Conservation (phyloP, 2,888 invertebrate species). For the Plagodis pulveraria region DNA sequence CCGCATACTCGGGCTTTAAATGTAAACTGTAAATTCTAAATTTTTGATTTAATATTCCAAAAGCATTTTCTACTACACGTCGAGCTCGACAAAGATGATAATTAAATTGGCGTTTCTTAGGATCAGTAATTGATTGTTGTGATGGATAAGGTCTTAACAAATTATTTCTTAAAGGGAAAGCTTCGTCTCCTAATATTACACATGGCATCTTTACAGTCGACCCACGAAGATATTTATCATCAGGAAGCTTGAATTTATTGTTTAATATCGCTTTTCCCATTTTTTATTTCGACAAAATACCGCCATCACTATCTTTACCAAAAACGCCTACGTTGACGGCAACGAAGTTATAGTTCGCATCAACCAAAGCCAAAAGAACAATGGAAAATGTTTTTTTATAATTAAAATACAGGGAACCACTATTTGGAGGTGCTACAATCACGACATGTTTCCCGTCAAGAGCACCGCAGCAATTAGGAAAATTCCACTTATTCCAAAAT, state of each 20-base stretch:
- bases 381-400: no score
- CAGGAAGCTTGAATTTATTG: conserved; percentile 34
- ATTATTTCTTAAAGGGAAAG: no score
- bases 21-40: no score
- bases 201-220: conserved; percentile 22
- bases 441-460: no score
- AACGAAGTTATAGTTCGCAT: conserved; percentile 35
- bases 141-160: conserved; percentile 32
- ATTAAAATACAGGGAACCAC: conserved; percentile 22
- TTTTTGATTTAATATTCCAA: no score
- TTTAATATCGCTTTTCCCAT: conserved; percentile 30
- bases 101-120: conserved; percentile 31
- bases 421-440: conserved; percentile 12
- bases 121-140: conserved; percentile 19
- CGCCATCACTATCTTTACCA: no score
- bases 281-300: no score
- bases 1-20: conserved; percentile 17
- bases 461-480: conserved; percentile 28
- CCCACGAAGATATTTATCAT: conserved; percentile 26
- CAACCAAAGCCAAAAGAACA: no score
- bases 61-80: conserved; percentile 19
- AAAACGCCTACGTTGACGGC: conserved; percentile 28
- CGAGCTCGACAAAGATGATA: conserved; percentile 24
- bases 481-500: conserved; percentile 35
- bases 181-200: no score